These are phyloP conservation scores for Mungos mungo DNA, from an alignment of 2,113 vertebrate species.

Conservation along the genomic window DNA sequence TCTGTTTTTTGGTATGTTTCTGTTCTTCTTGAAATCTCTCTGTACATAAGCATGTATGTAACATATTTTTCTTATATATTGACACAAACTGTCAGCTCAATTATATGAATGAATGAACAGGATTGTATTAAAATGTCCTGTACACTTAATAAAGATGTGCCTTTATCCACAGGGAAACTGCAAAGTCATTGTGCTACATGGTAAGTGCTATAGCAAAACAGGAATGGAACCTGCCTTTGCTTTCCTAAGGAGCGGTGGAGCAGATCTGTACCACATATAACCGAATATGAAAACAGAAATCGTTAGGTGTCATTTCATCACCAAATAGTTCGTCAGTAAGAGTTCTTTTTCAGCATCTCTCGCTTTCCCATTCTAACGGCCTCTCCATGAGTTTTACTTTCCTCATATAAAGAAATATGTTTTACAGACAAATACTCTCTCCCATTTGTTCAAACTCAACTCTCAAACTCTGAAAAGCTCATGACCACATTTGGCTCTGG, in stretches of 20 bases:
- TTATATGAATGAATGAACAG: neutral
- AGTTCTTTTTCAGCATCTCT: neutral
- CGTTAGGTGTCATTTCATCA: neutral
- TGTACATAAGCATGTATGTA: neutral
- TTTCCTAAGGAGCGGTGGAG: neutral
- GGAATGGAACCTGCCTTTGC: neutral
- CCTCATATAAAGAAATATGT: neutral
- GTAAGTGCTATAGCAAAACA: neutral
- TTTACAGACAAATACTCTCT: conserved; percentile 11
- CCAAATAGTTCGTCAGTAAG: neutral
- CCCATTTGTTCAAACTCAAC: neutral
- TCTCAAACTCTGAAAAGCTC: conserved; percentile 28
- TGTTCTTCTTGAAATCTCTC: neutral
- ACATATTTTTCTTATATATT: neutral
- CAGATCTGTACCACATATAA: neutral
- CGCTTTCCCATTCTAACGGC: neutral
- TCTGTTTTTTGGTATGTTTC: neutral
- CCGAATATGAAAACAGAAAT: neutral
- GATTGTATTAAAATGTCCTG: neutral
- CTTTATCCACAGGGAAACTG: neutral
- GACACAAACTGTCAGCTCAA: neutral
- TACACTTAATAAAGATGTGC: neutral
- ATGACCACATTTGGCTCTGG: neutral
- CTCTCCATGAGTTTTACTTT: conserved; percentile 19
- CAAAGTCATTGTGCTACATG: neutral